Base-by-base conservation (phyloP, 1,140 invertebrate genomes). In the Pseudomyrmex gracilis region DNA sequence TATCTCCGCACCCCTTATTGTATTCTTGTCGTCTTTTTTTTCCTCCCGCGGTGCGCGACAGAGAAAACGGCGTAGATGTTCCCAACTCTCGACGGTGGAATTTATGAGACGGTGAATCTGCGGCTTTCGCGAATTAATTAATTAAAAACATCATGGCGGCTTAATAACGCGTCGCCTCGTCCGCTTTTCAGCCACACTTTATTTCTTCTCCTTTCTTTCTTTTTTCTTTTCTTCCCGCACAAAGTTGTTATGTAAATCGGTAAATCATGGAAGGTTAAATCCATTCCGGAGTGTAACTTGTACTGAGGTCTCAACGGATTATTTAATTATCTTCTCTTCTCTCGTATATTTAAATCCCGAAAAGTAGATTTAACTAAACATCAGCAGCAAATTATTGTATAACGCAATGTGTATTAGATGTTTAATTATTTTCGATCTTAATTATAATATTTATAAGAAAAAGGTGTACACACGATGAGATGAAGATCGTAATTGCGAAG, bases 141-240 rank as follows among this genome's bases (percentile, higher is more conserved):
- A 91, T 90, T 91, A 90, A 91, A 91, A 91, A 90, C 87, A 90
- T 87, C 88, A 61, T 82, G 73, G 67, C 76, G 66, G 73, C 58
- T 89, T 89, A 87, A 89, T 85, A 74, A 85, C 83, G 87, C 77
- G 15, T 87, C 66, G 64, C 77, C 64, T 53, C 60, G 57, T 63
- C 71, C 17, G 60, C 53, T 64, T 47, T 73, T 20, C 24, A 43
- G 9, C 20, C 7, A 15, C 7, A 1, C 15, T 51, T 24, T 58
- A 22, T 47, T n/a, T 4, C 10, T 3, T 45, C 20, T 20, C n/a
- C 2, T 53, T 13, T 8, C 57, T 47, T n/a, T 4, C 10, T 3
- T 51, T n/a, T n/a, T 10, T 15, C 55, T n/a, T 12, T 2, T 34
- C 12, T 12, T 1, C 22, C 57, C 68, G 61, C 61, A 4, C 12